Base-by-base conservation (phyloP, 2,113 vertebrate species). In the Aptenodytes forsteri region DNA sequence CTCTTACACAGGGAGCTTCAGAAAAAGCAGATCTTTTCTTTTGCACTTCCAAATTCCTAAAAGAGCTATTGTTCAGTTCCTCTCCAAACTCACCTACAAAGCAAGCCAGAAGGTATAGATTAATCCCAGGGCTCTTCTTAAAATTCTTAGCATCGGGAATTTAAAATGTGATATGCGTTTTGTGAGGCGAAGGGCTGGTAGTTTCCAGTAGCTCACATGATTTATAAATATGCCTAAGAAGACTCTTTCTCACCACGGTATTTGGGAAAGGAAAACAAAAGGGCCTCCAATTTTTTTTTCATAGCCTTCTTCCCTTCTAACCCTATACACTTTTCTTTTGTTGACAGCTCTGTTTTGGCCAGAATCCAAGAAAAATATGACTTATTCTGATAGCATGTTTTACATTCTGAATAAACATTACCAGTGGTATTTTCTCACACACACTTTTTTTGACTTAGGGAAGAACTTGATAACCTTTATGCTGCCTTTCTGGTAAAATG, bases 351-450 rank as follows among this genome's bases (percentile, higher is more conserved):
- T 96, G 46, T 44, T 95, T 88, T 98, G 98, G 95, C 47, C 46
- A 32, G 38, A 95, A 95, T 59, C 90, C 94, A 98, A 97, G 90
- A 91, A 95, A 97, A 96, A 97, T 70, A 90, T 20, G 22, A 70
- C 40, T 93, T 94, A 55, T 78, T 94, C 73, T 0, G 23, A 96
- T 96, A 92, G 76, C 40, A 32, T 20, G 62, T 95, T 94, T 93
- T 93, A 91, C 36, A 66, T 79, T 82, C 34, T 87, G 78, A 77
- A 87, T 90, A 96, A 96, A 96, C 50, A 94, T 9, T 67, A 49
- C 89, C 77, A 89, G 73, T 47, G 83, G 84, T 70, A 73, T 87
- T 97, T 97, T 98, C 93, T 97, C 97, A 93, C 95, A 92, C 36
- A 19, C 9, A 5, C 3, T 23, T 83, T 84, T 78, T 88, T 66